A percentile compares a stretch with the other conserved stretches of the same genome.
phyloP scores from a whole-genome alignment of 2,797 vertebrate genomes.

The Parambassis ranga region DNA sequence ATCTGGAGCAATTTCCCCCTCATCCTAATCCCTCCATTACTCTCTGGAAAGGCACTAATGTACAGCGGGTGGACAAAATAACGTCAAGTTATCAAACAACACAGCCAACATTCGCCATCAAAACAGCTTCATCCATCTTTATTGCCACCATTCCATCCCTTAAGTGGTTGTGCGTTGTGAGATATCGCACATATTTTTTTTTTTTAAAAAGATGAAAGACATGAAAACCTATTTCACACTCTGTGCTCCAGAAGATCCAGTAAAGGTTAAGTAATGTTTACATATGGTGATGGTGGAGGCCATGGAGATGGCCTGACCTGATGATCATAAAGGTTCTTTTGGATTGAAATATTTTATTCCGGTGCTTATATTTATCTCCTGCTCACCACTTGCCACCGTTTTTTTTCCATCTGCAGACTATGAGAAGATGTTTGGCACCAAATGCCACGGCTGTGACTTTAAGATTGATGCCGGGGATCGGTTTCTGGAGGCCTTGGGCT shows the following conservation, averaged over 20 bases:
- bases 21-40: constrained; percentile 64
- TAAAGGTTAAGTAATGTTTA: constrained; percentile 36
- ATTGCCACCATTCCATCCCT: background rate
- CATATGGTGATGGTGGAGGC: background rate
- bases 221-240: constrained; percentile 22
- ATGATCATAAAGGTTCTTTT: constrained; percentile 17
- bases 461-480: constrained; percentile 99
- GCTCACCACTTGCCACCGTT: background rate
- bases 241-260: background rate
- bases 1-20: constrained; percentile 72
- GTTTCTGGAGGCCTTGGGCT: constrained; percentile 97
- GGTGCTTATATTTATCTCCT: background rate
- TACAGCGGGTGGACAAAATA: constrained; percentile 42
- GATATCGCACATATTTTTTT: constrained; percentile 13
- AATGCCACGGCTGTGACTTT: constrained; percentile 98
- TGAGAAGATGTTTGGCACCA: constrained; percentile 99
- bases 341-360: constrained; percentile 19
- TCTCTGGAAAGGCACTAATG: constrained; percentile 35
- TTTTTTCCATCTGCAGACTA: constrained; percentile 83
- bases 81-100: constrained; percentile 11
- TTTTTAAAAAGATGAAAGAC: constrained; percentile 36
- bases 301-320: constrained; percentile 3
- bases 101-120: constrained; percentile 9
- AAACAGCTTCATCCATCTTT: constrained; percentile 23
- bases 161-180: background rate